Base-by-base conservation (phyloP, 2,888 invertebrate genomes). In the Ferrisia virgata region DNA sequence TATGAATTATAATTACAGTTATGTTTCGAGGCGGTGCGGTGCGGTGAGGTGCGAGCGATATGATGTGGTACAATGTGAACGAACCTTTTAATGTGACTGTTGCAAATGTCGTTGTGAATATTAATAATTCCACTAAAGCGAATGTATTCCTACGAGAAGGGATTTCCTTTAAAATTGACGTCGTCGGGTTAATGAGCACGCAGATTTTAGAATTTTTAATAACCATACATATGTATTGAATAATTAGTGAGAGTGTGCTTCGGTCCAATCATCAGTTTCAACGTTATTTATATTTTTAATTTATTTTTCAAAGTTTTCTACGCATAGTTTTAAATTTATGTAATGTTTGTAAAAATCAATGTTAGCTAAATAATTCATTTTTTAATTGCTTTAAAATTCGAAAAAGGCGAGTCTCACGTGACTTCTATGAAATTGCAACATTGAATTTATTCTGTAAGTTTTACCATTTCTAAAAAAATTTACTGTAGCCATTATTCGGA, bases 31-130 rank as follows among this genome's bases (percentile, higher is more conserved):
- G 28, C 3, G 18, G 47, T 15, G 64, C 28, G 64, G 0, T 25
- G 64, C 8, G n/a, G 5, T n/a, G 18, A 33, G 33, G 33, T 72
- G 72, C 33, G 72, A 72, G 33, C 33, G 72, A 72, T n/a, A n/a
- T n/a, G n/a, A n/a, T n/a, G 64, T n/a, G n/a, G 5, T n/a, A 33
- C 72, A n/a, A 72, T 72, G 72, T 72, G 72, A 72, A 72, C 33
- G 72, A 72, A 72, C 72, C 72, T 72, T 72, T 72, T 72, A 72
- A 72, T 36, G 72, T 13, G 72, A 72, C 33, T 36, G 72, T 64
- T 64, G 28, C 58, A 64, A 64, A 64, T 64, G 72, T 72, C 72
- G 72, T 72, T 33, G 72, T 72, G 72, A 72, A 72, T 72, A 72
- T 72, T 72, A 72, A 72, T 72, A 33, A 33, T 33, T 25, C 28